These are phyloP conservation scores for Antennarius striatus DNA, from an alignment of 2,113 vertebrate genomes.

Conservation along the genomic window DNA sequence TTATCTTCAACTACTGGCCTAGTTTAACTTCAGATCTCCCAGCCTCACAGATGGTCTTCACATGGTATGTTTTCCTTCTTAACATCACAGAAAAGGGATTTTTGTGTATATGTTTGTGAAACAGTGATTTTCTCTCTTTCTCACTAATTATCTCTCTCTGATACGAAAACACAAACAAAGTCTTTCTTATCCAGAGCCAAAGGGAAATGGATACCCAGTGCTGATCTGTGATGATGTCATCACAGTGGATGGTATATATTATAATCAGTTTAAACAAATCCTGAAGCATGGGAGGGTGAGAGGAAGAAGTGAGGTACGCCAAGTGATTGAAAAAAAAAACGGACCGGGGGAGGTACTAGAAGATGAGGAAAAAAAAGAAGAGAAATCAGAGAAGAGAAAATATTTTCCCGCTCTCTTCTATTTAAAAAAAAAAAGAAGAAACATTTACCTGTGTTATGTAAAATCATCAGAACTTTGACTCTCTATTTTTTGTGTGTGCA, in stretches of 20 bases:
- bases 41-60: conserved; percentile 42
- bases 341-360: conserved; percentile 5
- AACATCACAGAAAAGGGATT: conserved; percentile 3
- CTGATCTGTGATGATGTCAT: conserved; percentile 54
- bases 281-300: background rate
- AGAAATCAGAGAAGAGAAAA: background rate
- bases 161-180: background rate
- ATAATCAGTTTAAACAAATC: conserved; percentile 55
- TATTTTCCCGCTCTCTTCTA: conserved; percentile 15
- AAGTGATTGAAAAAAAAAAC: conserved; percentile 1
- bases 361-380: background rate
- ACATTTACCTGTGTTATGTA: background rate
- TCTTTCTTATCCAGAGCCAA: conserved; percentile 43
- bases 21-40: background rate
- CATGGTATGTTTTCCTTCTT: conserved; percentile 27
- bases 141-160: background rate
- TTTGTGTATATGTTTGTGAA: conserved; percentile 13
- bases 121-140: background rate
- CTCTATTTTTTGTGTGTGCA: background rate
- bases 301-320: background rate
- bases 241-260: conserved; percentile 55
- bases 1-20: background rate
- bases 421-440: background rate
- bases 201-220: conserved; percentile 45
- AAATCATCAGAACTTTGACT: background rate